Conservation (phyloP, 2,797 vertebrate genomes). For the Paedocypris micromegethes region DNA sequence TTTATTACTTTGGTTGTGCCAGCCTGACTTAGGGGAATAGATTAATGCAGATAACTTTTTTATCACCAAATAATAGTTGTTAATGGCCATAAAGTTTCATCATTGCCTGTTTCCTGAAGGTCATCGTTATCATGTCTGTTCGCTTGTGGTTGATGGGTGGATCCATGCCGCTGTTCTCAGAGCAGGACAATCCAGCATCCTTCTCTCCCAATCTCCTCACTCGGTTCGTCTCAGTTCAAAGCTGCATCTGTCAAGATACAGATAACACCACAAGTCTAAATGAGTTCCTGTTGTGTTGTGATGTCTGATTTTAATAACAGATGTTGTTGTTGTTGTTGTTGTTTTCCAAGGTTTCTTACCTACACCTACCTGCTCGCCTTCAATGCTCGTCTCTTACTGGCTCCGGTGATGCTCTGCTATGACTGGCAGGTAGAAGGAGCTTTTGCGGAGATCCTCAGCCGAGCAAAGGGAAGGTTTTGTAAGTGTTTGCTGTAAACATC, state of each 20-base stretch:
- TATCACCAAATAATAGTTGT: no score
- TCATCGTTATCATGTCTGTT: constrained; percentile 78
- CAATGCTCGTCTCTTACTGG: constrained; percentile 88
- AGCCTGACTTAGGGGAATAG: no score
- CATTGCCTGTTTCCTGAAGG: constrained; percentile 61
- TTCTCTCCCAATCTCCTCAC: constrained; percentile 87
- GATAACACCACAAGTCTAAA: no score
- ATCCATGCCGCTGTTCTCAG: constrained; percentile 95
- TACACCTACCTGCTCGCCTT: constrained; percentile 92
- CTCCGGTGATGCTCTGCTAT: constrained; percentile 85
- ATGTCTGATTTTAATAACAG: neutral
- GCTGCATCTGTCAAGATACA: constrained; percentile 5
- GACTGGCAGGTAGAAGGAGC: constrained; percentile 79
- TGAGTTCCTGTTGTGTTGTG: no score
- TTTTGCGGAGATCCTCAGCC: neutral
- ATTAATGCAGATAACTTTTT: no score
- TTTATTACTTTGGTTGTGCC: no score
- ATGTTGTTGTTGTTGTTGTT: constrained; percentile 7
- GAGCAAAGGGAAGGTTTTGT: neutral
- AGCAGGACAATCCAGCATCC: constrained; percentile 96
- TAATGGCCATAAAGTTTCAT: neutral
- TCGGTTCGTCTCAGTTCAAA: constrained; percentile 66
- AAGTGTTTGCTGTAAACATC: neutral
- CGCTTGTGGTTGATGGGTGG: constrained; percentile 95
- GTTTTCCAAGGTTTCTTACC: constrained; percentile 76